A percentile compares a stretch with the other conserved stretches of the same genome.
These are phyloP conservation scores for Sphinx pinastri DNA, from an alignment of 2,888 invertebrate genomes.

Conservation along the genomic window DNA sequence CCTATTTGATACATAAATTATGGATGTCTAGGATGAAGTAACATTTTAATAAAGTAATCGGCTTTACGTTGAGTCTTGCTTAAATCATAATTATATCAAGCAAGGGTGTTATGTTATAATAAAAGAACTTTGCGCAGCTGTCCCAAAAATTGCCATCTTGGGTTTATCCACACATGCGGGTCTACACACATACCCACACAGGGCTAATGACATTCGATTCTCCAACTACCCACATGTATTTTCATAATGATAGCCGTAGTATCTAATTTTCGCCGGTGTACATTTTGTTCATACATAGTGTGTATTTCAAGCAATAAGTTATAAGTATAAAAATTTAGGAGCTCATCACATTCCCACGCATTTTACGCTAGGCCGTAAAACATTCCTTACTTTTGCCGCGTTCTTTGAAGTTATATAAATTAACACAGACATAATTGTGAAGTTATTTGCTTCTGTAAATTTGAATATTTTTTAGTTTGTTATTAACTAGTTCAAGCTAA, in stretches of 20 bases:
- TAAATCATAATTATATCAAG: too few species aligned
- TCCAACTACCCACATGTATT: constrained; percentile 58
- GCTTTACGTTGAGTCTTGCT: too few species aligned
- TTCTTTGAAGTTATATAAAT: constrained; percentile 10
- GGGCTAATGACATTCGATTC: constrained; percentile 63
- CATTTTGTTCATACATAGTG: neutral
- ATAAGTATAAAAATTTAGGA: neutral
- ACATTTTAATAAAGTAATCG: too few species aligned
- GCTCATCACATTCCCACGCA: constrained; percentile 4
- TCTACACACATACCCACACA: constrained; percentile 24
- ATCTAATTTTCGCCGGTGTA: neutral
- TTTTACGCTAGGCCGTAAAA: constrained; percentile 7
- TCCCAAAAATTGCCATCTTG: constrained; percentile 35
- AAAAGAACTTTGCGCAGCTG: neutral
- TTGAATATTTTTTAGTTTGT: neutral
- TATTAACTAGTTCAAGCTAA: neutral
- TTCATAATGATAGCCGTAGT: constrained; percentile 27
- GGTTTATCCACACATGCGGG: constrained; percentile 60
- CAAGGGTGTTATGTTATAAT: neutral
- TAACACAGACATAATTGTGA: neutral
- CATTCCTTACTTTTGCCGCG: constrained; percentile 14
- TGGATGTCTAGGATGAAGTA: too few species aligned
- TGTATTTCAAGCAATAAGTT: constrained; percentile 4
- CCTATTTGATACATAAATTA: too few species aligned
- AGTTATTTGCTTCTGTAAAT: neutral